These are phyloP conservation scores for Venustaconcha ellipsiformis DNA, from an alignment of 1,140 invertebrate genomes.

Conservation along the genomic window DNA sequence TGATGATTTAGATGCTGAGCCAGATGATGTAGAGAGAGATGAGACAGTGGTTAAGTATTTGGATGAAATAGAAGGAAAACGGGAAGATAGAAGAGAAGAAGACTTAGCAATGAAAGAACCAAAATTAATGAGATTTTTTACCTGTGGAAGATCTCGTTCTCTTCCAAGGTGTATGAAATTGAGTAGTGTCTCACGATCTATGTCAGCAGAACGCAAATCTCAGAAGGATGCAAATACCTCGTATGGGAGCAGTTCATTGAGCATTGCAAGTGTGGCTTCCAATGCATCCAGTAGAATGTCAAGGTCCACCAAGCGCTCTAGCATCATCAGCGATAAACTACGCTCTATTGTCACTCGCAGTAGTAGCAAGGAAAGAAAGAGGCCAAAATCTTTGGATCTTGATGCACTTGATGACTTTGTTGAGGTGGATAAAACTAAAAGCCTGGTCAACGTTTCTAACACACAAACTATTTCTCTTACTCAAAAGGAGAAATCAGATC, in stretches of 20 bases:
- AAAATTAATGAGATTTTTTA: constrained; percentile 58
- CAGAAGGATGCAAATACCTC: constrained; percentile 14
- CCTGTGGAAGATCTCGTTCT: constrained; percentile 58
- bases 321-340: constrained; percentile 59
- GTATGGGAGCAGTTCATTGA: constrained; percentile 40
- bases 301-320: constrained; percentile 50
- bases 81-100: constrained; percentile 54
- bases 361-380: constrained; percentile 34
- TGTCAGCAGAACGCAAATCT: constrained; percentile 28
- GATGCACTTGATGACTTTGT: constrained; percentile 38
- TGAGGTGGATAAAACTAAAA: constrained; percentile 30
- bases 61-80: constrained; percentile 57
- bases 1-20: constrained; percentile 52
- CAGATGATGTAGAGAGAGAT: constrained; percentile 40
- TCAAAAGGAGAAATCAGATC: constrained; percentile 25
- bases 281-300: constrained; percentile 39
- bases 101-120: constrained; percentile 47
- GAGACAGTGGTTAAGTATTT: constrained; percentile 57
- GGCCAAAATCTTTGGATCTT: constrained; percentile 60
- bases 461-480: constrained; percentile 6
- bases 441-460: constrained; percentile 47
- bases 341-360: constrained; percentile 43
- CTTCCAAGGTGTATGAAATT: constrained; percentile 55
- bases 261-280: constrained; percentile 42
- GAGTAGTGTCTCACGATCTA: constrained; percentile 24